phyloP scores from a whole-genome alignment of 2,113 vertebrate species.

The Gnathonemus echidnorhynchus region DNA sequence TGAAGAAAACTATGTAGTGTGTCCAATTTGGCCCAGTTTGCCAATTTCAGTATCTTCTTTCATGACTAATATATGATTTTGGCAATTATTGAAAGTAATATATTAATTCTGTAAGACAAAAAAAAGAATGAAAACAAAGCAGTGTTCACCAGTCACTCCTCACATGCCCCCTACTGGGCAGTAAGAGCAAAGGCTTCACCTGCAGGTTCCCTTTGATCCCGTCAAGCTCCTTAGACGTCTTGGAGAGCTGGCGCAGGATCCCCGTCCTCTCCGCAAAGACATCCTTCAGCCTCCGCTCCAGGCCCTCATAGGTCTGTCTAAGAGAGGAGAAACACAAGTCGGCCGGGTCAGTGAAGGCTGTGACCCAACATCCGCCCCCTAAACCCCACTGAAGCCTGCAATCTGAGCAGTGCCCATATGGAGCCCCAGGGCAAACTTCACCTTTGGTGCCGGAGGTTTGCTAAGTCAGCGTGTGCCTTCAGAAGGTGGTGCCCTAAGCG shows the following conservation, averaged over 20 bases:
- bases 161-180: not conserved
- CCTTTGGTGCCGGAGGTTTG: not conserved
- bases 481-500: not conserved
- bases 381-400: not conserved
- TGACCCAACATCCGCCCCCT: not conserved
- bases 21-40: not conserved
- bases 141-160: not conserved
- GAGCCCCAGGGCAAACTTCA: not conserved
- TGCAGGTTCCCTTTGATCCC: conserved; percentile 70
- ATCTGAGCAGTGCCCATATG: not conserved
- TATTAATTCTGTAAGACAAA: not conserved
- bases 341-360: not conserved
- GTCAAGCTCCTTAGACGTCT: conserved; percentile 66
- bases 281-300: conserved; percentile 69
- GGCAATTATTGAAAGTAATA: not conserved
- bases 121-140: not conserved
- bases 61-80: not conserved
- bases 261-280: conserved; percentile 69
- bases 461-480: not conserved
- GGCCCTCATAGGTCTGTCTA: conserved; percentile 71
- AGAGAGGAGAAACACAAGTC: conserved; percentile 42
- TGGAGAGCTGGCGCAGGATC: conserved; percentile 65
- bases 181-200: conserved; percentile 46
- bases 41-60: not conserved
- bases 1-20: not conserved